Evolutionary conservation across 2,113 vertebrate genomes (phyloP).

Genomic region (Callorhinus ursinus): DNA sequence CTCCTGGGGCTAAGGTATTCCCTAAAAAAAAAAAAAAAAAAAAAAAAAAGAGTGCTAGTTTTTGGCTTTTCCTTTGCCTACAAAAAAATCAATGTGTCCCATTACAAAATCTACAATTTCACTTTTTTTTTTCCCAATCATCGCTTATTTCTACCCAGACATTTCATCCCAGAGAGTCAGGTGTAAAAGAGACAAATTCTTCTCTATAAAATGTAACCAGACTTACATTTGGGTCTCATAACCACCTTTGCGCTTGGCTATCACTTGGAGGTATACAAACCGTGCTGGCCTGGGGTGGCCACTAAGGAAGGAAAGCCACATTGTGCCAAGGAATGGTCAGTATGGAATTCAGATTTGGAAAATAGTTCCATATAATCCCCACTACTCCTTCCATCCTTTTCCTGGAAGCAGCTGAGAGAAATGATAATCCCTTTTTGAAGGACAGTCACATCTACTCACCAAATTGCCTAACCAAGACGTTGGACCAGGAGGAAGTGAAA

Average conservation of each 20-base stretch:
- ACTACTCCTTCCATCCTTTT: background rate
- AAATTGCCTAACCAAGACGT: background rate
- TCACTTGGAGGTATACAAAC: background rate
- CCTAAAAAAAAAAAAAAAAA: background rate
- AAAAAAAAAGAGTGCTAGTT: background rate
- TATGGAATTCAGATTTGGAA: background rate
- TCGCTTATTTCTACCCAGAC: background rate
- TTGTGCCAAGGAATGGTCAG: background rate
- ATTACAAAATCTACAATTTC: background rate
- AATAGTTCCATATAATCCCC: background rate
- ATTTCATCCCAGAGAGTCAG: background rate
- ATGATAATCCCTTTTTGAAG: background rate
- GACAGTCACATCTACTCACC: background rate
- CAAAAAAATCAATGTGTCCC: background rate
- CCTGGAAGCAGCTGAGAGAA: background rate
- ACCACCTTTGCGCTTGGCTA: background rate
- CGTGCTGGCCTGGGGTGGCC: background rate
- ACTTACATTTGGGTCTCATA: background rate
- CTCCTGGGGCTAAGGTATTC: background rate
- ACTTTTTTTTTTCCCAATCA: background rate
- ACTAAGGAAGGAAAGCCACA: background rate
- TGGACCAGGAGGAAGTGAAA: background rate
- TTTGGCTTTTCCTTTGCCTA: background rate
- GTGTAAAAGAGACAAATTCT: background rate
- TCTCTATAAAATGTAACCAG: background rate